Conservation (phyloP, 2,888 invertebrate genomes). For the Calliopum simillimum region DNA sequence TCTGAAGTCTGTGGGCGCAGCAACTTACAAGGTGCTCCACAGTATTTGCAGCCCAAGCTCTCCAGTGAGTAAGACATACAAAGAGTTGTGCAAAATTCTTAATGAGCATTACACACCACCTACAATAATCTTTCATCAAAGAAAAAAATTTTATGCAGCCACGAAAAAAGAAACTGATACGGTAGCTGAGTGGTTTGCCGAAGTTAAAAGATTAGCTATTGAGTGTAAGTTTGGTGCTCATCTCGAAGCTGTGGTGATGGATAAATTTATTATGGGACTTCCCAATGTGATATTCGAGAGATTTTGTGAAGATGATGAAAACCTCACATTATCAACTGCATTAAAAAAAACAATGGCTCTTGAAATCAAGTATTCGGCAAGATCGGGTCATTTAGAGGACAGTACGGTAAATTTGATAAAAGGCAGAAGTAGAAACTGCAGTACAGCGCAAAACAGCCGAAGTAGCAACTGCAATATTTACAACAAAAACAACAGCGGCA, state of each 20-base stretch:
- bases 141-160: conserved; percentile 21
- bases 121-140: conserved; percentile 9
- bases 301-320: conserved; percentile 43
- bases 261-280: conserved; percentile 38
- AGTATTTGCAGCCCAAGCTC: conserved; percentile 33
- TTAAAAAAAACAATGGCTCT: background rate
- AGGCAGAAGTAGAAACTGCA: too few relatives aligned
- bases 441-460: too few relatives aligned
- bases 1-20: conserved; percentile 35
- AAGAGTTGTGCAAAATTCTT: conserved; percentile 31
- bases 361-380: too few relatives aligned
- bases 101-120: conserved; percentile 15
- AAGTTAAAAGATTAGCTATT: conserved; percentile 39
- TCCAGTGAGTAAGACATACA: conserved; percentile 27
- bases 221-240: conserved; percentile 39
- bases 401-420: too few relatives aligned
- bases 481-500: too few relatives aligned
- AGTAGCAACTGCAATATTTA: too few relatives aligned
- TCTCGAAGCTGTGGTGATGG: conserved; percentile 36
- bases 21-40: conserved; percentile 29
- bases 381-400: too few relatives aligned
- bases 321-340: conserved; percentile 34
- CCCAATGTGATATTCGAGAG: conserved; percentile 37
- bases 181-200: conserved; percentile 37
- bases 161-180: conserved; percentile 30